Conservation (phyloP, 2,797 vertebrate genomes). For the Sebastes minor region DNA sequence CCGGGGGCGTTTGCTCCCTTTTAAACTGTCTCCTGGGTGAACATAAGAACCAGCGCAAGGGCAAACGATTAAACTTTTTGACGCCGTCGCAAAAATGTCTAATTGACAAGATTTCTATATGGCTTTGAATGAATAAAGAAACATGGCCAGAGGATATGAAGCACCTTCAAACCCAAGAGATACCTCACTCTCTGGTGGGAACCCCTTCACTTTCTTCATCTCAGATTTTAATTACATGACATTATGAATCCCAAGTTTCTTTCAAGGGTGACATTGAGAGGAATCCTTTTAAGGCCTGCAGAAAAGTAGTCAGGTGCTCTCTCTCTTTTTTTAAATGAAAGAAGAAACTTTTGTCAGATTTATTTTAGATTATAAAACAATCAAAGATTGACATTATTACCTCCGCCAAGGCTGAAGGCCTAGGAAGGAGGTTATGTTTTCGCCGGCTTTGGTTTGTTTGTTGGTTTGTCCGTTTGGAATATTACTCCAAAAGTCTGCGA, state of each 20-base stretch:
- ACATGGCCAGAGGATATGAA: constrained; percentile 24
- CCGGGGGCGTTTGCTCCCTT: constrained; percentile 9
- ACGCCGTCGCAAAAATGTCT: constrained; percentile 24
- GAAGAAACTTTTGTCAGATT: not conserved
- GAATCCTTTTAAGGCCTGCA: not conserved
- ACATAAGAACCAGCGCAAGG: constrained; percentile 19
- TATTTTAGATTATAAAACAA: not conserved
- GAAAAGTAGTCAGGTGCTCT: constrained; percentile 2
- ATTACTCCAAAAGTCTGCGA: too few relatives aligned
- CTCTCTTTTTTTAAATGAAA: not conserved
- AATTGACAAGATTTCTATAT: constrained; percentile 40
- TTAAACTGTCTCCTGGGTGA: constrained; percentile 22
- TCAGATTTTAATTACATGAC: constrained; percentile 10
- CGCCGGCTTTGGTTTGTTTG: too few relatives aligned
- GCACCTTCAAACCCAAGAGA: constrained; percentile 22
- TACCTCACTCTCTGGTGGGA: not conserved
- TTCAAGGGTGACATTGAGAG: not conserved
- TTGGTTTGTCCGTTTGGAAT: too few relatives aligned
- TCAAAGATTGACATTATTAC: not conserved
- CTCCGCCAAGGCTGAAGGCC: too few relatives aligned
- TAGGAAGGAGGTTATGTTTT: too few relatives aligned
- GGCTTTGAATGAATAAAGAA: constrained; percentile 33
- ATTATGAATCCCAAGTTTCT: not conserved
- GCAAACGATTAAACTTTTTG: constrained; percentile 30
- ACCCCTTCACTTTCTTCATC: not conserved